These are phyloP conservation scores for Drosophila varians DNA, from an alignment of 1,140 invertebrate species.

Conservation along the genomic window DNA sequence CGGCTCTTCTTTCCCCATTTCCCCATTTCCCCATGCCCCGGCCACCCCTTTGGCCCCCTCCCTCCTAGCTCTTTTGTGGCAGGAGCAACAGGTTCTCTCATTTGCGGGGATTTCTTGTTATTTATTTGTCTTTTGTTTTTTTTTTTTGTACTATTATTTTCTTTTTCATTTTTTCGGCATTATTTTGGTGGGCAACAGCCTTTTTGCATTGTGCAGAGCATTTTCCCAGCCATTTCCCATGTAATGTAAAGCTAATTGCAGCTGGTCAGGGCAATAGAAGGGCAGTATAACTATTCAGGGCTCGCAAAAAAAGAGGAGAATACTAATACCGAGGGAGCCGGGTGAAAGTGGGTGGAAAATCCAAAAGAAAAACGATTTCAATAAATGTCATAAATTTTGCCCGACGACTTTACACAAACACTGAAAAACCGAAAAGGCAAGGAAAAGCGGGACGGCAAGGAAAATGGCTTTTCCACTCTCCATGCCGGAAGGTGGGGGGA, in stretches of 20 bases:
- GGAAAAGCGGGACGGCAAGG: slow-evolving; percentile 27
- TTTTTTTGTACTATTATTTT: slow-evolving; percentile 16
- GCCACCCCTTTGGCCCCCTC: too few species aligned
- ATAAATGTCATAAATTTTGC: slow-evolving; percentile 58
- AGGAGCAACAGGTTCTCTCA: slow-evolving; percentile 36
- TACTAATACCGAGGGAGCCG: not conserved
- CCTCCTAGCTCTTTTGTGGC: slow-evolving; percentile 14
- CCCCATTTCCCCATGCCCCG: not conserved
- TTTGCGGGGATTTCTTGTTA: slow-evolving; percentile 39
- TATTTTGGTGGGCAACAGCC: slow-evolving; percentile 4
- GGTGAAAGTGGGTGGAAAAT: not conserved
- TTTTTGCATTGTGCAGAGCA: slow-evolving; percentile 21
- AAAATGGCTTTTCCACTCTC: slow-evolving; percentile 34
- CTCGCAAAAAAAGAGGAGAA: not conserved
- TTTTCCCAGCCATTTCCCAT: slow-evolving; percentile 12
- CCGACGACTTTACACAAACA: slow-evolving; percentile 46
- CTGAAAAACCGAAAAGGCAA: slow-evolving; percentile 6
- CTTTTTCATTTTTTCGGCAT: not conserved
- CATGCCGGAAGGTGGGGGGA: too few species aligned
- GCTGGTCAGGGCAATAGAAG: slow-evolving; percentile 11
- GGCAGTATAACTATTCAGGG: slow-evolving; percentile 26
- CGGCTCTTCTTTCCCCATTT: slow-evolving; percentile 13
- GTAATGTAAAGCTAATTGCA: slow-evolving; percentile 39
- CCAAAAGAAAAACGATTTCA: slow-evolving; percentile 41
- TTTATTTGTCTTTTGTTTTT: slow-evolving; percentile 27